Evolutionary conservation across 2,113 vertebrate genomes (phyloP), one percentile per base, ranked within the genome.

Genomic region (Psephotus haematonotus): DNA sequence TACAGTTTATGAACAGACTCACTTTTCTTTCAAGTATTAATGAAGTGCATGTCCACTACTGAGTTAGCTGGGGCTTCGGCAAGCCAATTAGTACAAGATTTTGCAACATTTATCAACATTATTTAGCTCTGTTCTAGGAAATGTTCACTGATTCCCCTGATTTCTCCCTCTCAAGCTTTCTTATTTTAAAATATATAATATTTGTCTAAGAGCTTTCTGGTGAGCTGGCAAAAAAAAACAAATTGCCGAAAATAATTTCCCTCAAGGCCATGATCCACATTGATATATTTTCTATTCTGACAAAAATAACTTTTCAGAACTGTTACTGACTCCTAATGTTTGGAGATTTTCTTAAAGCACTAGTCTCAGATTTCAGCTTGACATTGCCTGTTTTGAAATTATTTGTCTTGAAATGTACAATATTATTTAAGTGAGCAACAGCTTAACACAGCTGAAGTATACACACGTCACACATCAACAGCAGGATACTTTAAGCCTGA

Each of bases 371-470:
- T 63, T 86, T 89, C 50, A 94, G 46, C 29, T 78, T 84, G 55
- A 47, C 23, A 67, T 49, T 31, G 23, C 68, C 65, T 75, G 31
- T 62, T 93, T 75, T 25, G n/a, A 78, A 84, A 59, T 53, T 2
- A 67, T 37, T 91, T 91, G 24, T 43, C n/a, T 81, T 62, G 25
- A 86, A 94, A 63, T 11, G 5, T 12, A 68, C 23, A 64, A 31
- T 35, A 64, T 44, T 67, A 75, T 78, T 78, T 28, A 77, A 55
- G 17, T 23, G 15, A 92, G 69, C 49, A 70, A 46, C n/a, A 64
- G 23, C 0, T 0, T 57, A 69, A 52, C 47, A n/a, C 7, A 72
- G 53, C 22, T 3, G 5, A 18, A 59, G 16, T 14, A 9, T 13
- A 28, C 11, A 28, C 6, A 29, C 4, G 25, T 65, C 6, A 15